Conservation (phyloP, 2,888 invertebrate species). For the Apodemia zela region DNA sequence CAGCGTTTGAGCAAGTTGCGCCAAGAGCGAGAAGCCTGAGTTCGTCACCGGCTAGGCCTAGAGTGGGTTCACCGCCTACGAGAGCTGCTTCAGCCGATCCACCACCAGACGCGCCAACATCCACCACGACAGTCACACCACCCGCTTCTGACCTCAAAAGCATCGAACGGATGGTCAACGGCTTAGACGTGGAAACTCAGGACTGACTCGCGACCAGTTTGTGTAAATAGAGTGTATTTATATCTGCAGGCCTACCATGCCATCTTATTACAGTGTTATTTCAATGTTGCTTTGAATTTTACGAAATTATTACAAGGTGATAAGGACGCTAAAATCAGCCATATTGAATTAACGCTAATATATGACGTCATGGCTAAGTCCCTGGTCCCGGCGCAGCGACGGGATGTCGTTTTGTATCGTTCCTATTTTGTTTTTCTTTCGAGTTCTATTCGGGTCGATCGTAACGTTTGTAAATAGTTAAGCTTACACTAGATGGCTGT, state of each 20-base stretch:
- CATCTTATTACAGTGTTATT: too few species aligned
- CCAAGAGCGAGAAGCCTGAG: constrained; percentile 85
- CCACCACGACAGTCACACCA: constrained; percentile 76
- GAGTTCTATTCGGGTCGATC: constrained; percentile 76
- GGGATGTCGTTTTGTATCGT: constrained; percentile 73
- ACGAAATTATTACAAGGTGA: neutral
- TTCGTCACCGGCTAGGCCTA: constrained; percentile 76
- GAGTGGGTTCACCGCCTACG: constrained; percentile 62
- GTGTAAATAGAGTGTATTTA: constrained; percentile 77
- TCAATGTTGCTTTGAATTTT: too few species aligned
- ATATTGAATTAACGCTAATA: neutral
- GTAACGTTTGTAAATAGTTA: constrained; percentile 76
- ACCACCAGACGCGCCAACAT: constrained; percentile 78
- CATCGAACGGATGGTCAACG: constrained; percentile 98
- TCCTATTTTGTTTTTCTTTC: constrained; percentile 78
- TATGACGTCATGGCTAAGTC: neutral
- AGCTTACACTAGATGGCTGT: constrained; percentile 63
- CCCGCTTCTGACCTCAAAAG: constrained; percentile 93
- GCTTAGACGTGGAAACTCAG: constrained; percentile 91
- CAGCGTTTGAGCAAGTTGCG: constrained; percentile 94
- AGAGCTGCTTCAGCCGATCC: constrained; percentile 76
- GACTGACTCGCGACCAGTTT: constrained; percentile 54
- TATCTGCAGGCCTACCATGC: constrained; percentile 37
- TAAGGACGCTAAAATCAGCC: neutral
- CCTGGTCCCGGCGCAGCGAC: constrained; percentile 31